These are phyloP conservation scores for Limonius californicus DNA, from an alignment of 1,140 invertebrate genomes.

Conservation along the genomic window DNA sequence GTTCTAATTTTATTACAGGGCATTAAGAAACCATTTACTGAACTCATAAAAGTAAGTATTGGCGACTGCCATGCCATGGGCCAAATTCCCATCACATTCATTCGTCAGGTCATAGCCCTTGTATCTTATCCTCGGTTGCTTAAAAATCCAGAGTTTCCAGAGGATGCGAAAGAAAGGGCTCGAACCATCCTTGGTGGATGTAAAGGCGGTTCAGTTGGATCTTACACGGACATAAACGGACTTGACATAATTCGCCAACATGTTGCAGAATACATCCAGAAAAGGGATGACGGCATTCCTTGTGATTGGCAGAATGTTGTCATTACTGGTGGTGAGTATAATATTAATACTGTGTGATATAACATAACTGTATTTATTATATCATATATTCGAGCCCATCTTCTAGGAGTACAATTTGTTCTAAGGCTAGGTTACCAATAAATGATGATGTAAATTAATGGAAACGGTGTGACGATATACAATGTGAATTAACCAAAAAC, in stretches of 20 bases:
- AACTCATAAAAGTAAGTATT: slow-evolving; percentile 96
- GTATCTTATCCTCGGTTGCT: slow-evolving; percentile 74
- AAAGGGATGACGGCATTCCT: slow-evolving; percentile 78
- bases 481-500: no score
- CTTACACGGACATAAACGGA: slow-evolving; percentile 92
- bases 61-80: slow-evolving; percentile 99
- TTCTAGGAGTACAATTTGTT: no score
- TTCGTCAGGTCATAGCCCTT: slow-evolving; percentile 70
- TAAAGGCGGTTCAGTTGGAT: slow-evolving; percentile 77
- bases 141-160: slow-evolving; percentile 69
- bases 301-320: slow-evolving; percentile 77
- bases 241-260: slow-evolving; percentile 88
- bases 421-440: no score
- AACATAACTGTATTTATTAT: no score
- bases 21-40: slow-evolving; percentile 67
- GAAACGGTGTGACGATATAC: no score
- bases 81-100: slow-evolving; percentile 86
- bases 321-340: slow-evolving; percentile 82
- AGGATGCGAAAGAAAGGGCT: slow-evolving; percentile 82
- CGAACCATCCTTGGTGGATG: slow-evolving; percentile 72
- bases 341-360: neutral
- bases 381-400: no score
- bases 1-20: no score
- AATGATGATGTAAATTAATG: no score
- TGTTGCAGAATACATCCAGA: slow-evolving; percentile 83